These are phyloP conservation scores for Perca schrenkii DNA, from an alignment of 2,113 vertebrate species.

Conservation along the genomic window DNA sequence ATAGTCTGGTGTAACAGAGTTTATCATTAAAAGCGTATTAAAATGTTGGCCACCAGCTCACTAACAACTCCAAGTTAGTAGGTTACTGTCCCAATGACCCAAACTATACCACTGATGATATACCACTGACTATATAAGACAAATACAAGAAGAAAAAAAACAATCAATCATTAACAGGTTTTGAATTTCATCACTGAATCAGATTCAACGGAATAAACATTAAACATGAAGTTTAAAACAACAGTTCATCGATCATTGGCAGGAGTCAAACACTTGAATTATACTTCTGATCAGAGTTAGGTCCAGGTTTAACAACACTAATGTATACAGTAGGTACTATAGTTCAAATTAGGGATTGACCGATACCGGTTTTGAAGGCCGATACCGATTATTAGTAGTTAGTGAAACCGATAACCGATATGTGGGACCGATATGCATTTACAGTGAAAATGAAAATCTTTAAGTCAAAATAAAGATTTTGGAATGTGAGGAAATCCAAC, in stretches of 20 bases:
- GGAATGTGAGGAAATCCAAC: no score
- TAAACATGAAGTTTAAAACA: conserved; percentile 59
- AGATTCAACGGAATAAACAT: conserved; percentile 48
- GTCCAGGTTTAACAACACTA: conserved; percentile 69
- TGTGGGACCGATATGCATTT: no score
- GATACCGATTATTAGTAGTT: no score
- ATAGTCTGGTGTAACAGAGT: conserved; percentile 38
- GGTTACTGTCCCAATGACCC: conserved; percentile 53
- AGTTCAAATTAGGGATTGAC: conserved; percentile 47
- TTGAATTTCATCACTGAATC: conserved; percentile 56
- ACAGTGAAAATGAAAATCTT: no score
- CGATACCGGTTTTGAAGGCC: no score
- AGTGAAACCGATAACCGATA: no score
- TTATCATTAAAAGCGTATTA: conserved; percentile 45
- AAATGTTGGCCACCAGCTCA: conserved; percentile 51
- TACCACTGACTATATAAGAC: conserved; percentile 46
- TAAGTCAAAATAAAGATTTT: no score
- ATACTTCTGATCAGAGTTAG: conserved; percentile 53
- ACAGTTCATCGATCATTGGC: conserved; percentile 53
- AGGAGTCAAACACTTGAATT: conserved; percentile 57
- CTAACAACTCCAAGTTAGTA: conserved; percentile 55
- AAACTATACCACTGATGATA: conserved; percentile 51
- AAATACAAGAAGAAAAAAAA: conserved; percentile 15
- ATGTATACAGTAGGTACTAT: conserved; percentile 68
- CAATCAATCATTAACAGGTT: conserved; percentile 31